A percentile compares a stretch with the other conserved stretches of the same genome.
Evolutionary conservation across 2,113 vertebrate genomes (phyloP).

Genomic region (Phoenicopterus ruber): DNA sequence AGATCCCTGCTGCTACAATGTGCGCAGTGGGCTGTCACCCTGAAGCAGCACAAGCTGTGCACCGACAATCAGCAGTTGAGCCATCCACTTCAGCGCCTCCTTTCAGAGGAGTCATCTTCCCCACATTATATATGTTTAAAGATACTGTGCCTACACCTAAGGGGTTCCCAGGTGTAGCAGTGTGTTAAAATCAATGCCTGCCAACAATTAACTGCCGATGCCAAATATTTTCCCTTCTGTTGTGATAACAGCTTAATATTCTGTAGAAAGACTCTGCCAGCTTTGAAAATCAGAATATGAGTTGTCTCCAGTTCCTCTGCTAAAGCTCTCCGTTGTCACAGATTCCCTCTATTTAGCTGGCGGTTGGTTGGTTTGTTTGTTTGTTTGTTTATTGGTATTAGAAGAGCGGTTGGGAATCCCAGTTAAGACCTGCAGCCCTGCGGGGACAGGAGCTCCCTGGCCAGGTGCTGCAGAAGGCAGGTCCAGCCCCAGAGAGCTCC

Average conservation of each 20-base stretch:
- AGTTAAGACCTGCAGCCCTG: not conserved
- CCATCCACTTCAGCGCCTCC: not conserved
- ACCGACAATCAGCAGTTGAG: not conserved
- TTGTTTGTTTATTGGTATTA: not conserved
- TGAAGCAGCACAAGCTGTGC: not conserved
- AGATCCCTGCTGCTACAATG: not conserved
- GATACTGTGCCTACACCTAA: not conserved
- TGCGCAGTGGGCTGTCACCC: not conserved
- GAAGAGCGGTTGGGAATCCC: not conserved
- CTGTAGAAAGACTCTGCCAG: not conserved
- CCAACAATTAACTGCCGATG: not conserved
- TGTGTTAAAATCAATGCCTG: not conserved
- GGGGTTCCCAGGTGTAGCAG: not conserved
- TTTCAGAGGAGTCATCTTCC: not conserved
- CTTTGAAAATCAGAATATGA: not conserved
- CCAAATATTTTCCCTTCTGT: not conserved
- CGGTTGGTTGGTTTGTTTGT: not conserved
- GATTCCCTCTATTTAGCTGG: not conserved
- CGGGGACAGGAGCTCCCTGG: not conserved
- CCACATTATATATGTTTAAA: not conserved
- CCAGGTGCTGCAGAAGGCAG: not conserved
- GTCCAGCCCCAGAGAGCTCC: not conserved
- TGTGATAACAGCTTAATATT: not conserved
- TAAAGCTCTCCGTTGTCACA: not conserved
- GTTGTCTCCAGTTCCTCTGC: not conserved